phyloP scores from a whole-genome alignment of 92 coral and sea anemone species.

The Muricea muricata region DNA sequence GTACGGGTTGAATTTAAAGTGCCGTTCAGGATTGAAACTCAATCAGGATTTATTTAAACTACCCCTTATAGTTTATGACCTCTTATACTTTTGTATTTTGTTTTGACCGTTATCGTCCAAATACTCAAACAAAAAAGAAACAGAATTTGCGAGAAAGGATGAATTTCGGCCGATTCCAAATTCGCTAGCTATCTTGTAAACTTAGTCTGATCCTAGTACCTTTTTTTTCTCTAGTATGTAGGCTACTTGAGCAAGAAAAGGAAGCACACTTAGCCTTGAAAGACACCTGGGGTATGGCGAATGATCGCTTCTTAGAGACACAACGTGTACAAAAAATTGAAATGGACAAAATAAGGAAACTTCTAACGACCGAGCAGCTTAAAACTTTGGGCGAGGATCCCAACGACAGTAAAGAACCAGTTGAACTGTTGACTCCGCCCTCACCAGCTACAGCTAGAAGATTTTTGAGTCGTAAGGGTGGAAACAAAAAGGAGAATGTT shows the following conservation, averaged over 20 bases:
- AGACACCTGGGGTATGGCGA: constrained; percentile 99
- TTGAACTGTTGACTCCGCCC: constrained; percentile 60
- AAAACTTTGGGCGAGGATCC: constrained; percentile 57
- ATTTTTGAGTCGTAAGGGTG: background rate
- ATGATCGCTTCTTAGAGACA: constrained; percentile 87
- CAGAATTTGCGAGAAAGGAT: too few relatives aligned
- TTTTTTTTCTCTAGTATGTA: constrained; percentile 67
- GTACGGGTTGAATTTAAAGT: too few relatives aligned
- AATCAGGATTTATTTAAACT: too few relatives aligned
- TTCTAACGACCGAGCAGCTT: constrained; percentile 81
- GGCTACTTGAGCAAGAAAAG: constrained; percentile 88
- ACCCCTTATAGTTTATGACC: too few relatives aligned
- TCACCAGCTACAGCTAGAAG: constrained; percentile 64
- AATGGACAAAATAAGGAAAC: constrained; percentile 68
- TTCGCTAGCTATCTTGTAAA: too few relatives aligned
- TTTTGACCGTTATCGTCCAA: too few relatives aligned
- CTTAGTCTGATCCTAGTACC: background rate
- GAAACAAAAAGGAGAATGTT: background rate
- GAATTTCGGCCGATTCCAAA: background rate
- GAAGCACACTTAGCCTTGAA: constrained; percentile 87
- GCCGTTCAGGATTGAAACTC: too few relatives aligned
- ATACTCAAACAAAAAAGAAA: too few relatives aligned
- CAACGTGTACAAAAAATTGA: constrained; percentile 74
- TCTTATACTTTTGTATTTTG: too few relatives aligned
- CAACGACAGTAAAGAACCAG: constrained; percentile 6